Conservation (phyloP, 2,797 vertebrate species). For the Carapus acus region DNA sequence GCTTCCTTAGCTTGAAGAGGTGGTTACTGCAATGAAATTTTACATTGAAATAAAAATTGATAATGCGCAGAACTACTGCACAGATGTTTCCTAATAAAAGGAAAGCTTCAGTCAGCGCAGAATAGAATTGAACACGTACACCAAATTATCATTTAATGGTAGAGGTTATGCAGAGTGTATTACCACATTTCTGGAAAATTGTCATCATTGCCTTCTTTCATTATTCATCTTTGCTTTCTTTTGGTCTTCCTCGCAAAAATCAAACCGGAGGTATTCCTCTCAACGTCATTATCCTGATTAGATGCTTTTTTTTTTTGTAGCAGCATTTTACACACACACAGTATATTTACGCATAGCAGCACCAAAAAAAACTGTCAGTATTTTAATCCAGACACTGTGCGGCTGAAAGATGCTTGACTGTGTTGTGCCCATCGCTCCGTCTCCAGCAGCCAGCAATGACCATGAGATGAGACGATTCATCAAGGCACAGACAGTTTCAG, state of each 20-base stretch:
- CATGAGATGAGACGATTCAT: constrained; percentile 66
- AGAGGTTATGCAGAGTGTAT: too few species aligned
- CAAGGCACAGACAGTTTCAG: constrained; percentile 58
- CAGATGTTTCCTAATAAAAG: constrained; percentile 23
- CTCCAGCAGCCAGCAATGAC: constrained; percentile 42
- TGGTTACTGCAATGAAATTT: constrained; percentile 5
- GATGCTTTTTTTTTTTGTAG: too few species aligned
- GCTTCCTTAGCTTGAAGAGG: constrained; percentile 5
- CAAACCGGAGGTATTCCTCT: too few species aligned
- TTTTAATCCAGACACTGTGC: constrained; percentile 47
- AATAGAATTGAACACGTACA: constrained; percentile 1
- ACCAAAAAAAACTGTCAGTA: constrained; percentile 32
- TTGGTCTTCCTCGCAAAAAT: too few species aligned
- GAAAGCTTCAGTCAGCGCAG: constrained; percentile 7
- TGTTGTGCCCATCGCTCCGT: constrained; percentile 46
- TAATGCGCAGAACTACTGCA: constrained; percentile 13
- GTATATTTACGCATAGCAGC: too few species aligned
- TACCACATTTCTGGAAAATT: too few species aligned
- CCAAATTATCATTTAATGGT: too few species aligned
- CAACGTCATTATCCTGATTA: too few species aligned
- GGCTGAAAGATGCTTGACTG: constrained; percentile 45
- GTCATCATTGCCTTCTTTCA: too few species aligned
- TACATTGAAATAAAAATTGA: constrained; percentile 14
- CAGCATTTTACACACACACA: too few species aligned
- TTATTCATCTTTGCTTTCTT: too few species aligned